phyloP scores from a whole-genome alignment of 2,113 vertebrate genomes.

The Cryptomyrus ogoouensis region DNA sequence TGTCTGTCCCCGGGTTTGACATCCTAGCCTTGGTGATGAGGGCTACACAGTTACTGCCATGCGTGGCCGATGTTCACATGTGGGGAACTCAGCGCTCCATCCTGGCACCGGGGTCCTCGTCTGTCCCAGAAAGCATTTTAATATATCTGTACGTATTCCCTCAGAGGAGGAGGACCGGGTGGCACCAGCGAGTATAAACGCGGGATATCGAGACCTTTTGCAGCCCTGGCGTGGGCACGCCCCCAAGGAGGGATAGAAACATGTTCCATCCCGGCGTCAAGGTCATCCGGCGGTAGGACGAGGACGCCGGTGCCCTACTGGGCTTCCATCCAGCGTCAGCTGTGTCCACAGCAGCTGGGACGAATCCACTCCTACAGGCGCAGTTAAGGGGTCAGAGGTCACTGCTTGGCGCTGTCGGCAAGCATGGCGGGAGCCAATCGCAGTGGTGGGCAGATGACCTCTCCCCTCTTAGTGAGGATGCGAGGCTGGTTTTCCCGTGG shows the following conservation, averaged over 20 bases:
- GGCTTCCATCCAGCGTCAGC: constrained; percentile 52
- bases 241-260: neutral
- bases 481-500: neutral
- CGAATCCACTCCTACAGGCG: constrained; percentile 50
- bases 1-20: neutral
- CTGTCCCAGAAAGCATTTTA: neutral
- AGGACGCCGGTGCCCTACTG: constrained; percentile 38
- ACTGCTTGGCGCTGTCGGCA: constrained; percentile 26
- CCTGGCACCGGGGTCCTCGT: neutral
- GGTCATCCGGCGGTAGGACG: constrained; percentile 25
- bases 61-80: neutral
- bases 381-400: constrained; percentile 54
- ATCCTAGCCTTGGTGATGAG: neutral
- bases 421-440: constrained; percentile 37
- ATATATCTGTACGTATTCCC: neutral
- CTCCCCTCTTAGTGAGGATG: neutral
- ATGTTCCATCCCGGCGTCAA: neutral
- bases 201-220: neutral
- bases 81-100: neutral
- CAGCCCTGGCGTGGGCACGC: neutral
- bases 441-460: neutral
- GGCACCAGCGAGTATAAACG: neutral
- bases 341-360: constrained; percentile 50
- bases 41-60: neutral
- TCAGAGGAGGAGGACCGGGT: neutral